A percentile compares a stretch with the other conserved stretches of the same genome.
Evolutionary conservation across 2,797 vertebrate species (phyloP).

Genomic region (Scolopax rusticola): DNA sequence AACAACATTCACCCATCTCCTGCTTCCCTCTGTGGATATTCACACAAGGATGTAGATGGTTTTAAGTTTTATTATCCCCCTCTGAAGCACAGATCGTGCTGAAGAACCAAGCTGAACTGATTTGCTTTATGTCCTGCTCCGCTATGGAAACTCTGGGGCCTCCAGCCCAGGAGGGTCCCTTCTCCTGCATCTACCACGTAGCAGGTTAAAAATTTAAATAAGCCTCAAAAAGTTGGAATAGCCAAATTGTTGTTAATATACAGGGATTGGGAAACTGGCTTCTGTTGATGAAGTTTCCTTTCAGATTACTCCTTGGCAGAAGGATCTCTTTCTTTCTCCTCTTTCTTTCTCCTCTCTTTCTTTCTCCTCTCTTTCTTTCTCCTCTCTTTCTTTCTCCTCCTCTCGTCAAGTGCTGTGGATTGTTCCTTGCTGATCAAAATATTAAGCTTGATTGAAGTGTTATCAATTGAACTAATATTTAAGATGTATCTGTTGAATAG

Average conservation of each 20-base stretch:
- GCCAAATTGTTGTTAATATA: not conserved
- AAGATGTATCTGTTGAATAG: not conserved
- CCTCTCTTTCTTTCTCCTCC: not conserved
- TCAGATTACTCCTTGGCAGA: not conserved
- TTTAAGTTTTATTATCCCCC: not conserved
- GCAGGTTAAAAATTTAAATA: not conserved
- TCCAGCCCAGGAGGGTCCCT: not conserved
- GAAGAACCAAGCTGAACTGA: not conserved
- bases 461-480: not conserved
- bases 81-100: not conserved
- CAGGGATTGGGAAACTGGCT: not conserved
- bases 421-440: not conserved
- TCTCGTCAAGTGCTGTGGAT: too few species aligned
- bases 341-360: not conserved
- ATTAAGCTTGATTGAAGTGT: not conserved
- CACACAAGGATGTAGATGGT: not conserved
- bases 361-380: not conserved
- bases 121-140: not conserved
- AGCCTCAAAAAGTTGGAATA: not conserved
- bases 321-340: not conserved
- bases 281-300: not conserved
- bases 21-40: not conserved
- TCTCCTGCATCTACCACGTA: not conserved
- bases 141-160: fast-evolving
- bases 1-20: not conserved